phyloP scores from a whole-genome alignment of 2,888 invertebrate species.

The Pyrrhia umbra region DNA sequence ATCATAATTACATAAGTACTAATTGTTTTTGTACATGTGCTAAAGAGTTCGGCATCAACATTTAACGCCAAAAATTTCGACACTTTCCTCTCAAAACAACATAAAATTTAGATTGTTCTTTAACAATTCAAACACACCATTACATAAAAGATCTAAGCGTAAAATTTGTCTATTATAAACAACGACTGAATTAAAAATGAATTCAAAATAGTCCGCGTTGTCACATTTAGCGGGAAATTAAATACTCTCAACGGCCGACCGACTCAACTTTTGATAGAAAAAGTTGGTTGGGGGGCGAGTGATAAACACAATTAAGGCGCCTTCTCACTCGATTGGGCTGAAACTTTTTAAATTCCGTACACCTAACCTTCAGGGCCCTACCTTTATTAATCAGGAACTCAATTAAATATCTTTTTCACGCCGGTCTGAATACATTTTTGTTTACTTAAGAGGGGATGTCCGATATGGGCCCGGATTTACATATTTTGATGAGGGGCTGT shows the following conservation, averaged over 20 bases:
- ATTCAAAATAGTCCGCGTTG: conserved; percentile 78
- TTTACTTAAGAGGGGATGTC: conserved; percentile 65
- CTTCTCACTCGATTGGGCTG: conserved; percentile 75
- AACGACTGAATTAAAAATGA: conserved; percentile 71
- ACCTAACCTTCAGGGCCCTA: conserved; percentile 63
- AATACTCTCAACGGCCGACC: conserved; percentile 81
- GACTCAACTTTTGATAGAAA: conserved; percentile 86
- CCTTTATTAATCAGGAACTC: conserved; percentile 79
- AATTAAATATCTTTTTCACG: conserved; percentile 69
- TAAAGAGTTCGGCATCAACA: background rate
- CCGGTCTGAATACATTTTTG: conserved; percentile 64
- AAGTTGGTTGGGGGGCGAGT: conserved; percentile 76
- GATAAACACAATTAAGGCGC: conserved; percentile 86
- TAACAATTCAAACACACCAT: conserved; percentile 31
- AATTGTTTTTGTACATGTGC: background rate
- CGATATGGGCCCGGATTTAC: conserved; percentile 60
- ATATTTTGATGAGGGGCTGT: conserved; percentile 61
- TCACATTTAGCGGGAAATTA: conserved; percentile 83
- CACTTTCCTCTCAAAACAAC: conserved; percentile 3
- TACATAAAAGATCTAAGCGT: conserved; percentile 25
- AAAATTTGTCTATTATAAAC: conserved; percentile 46
- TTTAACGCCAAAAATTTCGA: background rate
- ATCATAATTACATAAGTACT: background rate
- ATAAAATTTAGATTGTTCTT: conserved; percentile 16
- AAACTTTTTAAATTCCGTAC: conserved; percentile 76